phyloP scores from a whole-genome alignment of 1,140 invertebrate species.

The Hermatobates lingyangjiaoensis region DNA sequence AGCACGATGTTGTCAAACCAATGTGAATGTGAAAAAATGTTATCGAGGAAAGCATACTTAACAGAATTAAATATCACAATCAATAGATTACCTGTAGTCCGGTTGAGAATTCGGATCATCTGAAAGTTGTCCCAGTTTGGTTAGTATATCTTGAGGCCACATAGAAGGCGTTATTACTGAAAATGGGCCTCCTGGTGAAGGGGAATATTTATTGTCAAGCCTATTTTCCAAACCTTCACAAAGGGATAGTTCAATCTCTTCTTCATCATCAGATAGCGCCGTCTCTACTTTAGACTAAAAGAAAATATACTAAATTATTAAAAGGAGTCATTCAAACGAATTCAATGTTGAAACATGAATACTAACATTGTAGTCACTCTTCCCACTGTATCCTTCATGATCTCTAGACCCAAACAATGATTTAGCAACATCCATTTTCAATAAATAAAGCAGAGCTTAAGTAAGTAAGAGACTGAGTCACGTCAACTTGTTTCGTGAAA shows the following conservation, averaged over 20 bases:
- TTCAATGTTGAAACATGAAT: slow-evolving; percentile 1
- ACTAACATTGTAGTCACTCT: slow-evolving; percentile 57
- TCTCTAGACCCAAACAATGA: slow-evolving; percentile 64
- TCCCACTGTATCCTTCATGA: slow-evolving; percentile 72
- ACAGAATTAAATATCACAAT: too few species aligned
- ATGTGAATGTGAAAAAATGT: too few species aligned
- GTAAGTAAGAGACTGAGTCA: too few species aligned
- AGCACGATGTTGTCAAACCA: too few species aligned
- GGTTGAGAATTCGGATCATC: slow-evolving; percentile 46
- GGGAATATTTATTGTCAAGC: slow-evolving; percentile 39
- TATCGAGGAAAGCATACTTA: too few species aligned
- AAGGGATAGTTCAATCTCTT: slow-evolving; percentile 32
- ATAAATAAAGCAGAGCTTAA: background rate
- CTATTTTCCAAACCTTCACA: slow-evolving; percentile 39
- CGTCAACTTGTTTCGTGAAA: too few species aligned
- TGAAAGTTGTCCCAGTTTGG: slow-evolving; percentile 47
- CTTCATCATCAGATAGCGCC: slow-evolving; percentile 65
- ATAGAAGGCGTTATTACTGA: slow-evolving; percentile 86
- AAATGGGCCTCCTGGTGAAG: slow-evolving; percentile 57
- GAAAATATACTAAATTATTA: background rate
- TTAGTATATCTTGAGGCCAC: slow-evolving; percentile 88
- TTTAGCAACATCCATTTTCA: slow-evolving; percentile 71
- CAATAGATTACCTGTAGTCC: slow-evolving; percentile 31
- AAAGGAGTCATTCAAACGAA: background rate
- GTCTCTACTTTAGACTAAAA: slow-evolving; percentile 53